Evolutionary conservation across 2,797 vertebrate species (phyloP).

Genomic region (Cossypha niveicapilla): DNA sequence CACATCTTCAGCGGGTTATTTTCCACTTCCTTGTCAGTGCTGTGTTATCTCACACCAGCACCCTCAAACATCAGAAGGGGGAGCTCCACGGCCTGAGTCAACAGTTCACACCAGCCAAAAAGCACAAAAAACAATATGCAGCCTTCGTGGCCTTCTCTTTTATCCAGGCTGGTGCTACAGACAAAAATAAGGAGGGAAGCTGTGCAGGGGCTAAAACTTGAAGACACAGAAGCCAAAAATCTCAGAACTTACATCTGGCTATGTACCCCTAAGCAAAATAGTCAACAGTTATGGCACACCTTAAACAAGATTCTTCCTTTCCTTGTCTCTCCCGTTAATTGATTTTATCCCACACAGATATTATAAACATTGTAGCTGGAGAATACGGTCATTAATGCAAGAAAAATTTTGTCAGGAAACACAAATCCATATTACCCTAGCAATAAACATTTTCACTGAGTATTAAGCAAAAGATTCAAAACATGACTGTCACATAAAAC

Average conservation of each 20-base stretch:
- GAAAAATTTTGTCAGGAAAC: background rate
- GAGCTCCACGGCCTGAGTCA: background rate
- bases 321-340: background rate
- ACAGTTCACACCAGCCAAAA: background rate
- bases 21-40: background rate
- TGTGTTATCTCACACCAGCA: background rate
- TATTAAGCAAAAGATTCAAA: conserved; percentile 33
- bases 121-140: background rate
- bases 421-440: background rate
- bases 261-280: background rate
- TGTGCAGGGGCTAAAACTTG: background rate
- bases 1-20: background rate
- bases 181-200: background rate
- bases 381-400: background rate
- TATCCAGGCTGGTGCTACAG: background rate
- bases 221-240: background rate
- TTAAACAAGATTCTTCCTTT: background rate
- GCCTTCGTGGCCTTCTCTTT: background rate
- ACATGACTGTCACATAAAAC: background rate
- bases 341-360: background rate
- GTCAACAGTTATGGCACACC: background rate
- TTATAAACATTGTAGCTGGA: background rate
- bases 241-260: background rate
- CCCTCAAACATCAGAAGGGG: background rate
- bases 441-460: background rate